Evolutionary conservation across 2,888 invertebrate species (phyloP).

Genomic region (Glaucopsyche alexis): DNA sequence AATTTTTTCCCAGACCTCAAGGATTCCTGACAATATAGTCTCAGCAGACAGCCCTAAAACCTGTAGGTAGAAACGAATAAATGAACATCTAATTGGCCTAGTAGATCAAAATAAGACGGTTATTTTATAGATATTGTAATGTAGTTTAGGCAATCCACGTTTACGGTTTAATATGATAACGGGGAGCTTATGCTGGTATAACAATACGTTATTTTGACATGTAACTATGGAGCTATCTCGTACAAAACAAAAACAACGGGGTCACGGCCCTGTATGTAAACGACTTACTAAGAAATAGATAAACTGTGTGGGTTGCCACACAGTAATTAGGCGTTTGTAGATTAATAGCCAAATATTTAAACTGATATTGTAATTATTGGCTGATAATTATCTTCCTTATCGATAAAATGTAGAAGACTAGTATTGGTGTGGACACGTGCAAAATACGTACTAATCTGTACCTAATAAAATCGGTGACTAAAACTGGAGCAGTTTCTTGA

Average conservation of each 20-base stretch:
- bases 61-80: no score
- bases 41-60: no score
- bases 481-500: no score
- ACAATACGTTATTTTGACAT: background rate
- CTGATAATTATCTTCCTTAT: background rate
- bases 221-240: constrained; percentile 11
- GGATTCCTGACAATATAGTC: no score
- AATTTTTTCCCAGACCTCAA: no score
- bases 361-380: background rate
- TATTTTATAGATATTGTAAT: background rate
- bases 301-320: background rate
- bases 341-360: constrained; percentile 23
- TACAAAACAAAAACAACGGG: constrained; percentile 16
- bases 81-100: no score
- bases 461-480: no score
- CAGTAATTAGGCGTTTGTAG: constrained; percentile 1
- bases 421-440: background rate
- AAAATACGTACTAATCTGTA: no score
- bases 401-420: background rate
- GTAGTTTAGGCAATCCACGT: background rate
- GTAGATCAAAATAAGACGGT: no score
- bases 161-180: background rate
- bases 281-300: constrained; percentile 12
- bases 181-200: background rate
- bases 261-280: constrained; percentile 13